phyloP scores from a whole-genome alignment of 2,888 invertebrate species.

The Cenopis cana region DNA sequence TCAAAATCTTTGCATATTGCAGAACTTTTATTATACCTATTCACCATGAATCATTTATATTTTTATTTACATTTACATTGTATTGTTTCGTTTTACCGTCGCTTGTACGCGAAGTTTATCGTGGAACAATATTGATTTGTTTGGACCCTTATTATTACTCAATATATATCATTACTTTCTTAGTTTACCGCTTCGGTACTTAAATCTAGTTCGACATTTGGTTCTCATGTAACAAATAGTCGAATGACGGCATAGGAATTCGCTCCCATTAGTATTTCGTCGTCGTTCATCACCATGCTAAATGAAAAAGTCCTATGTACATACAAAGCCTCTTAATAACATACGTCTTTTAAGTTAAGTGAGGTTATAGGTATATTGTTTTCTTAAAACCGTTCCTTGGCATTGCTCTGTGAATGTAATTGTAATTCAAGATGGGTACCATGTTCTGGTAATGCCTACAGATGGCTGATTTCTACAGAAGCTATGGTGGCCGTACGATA shows the following conservation, averaged over 20 bases:
- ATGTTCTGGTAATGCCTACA: constrained; percentile 65
- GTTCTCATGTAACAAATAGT: constrained; percentile 75
- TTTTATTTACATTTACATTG: background rate
- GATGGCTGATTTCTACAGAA: constrained; percentile 69
- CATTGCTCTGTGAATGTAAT: constrained; percentile 75
- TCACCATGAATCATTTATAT: constrained; percentile 3
- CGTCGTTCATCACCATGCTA: constrained; percentile 60
- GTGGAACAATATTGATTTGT: too few species aligned
- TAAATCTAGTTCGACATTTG: constrained; percentile 49
- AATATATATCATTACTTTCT: too few species aligned
- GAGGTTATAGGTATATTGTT: constrained; percentile 69
- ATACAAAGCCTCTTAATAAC: background rate
- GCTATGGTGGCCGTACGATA: constrained; percentile 53
- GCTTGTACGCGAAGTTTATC: too few species aligned
- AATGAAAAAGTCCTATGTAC: background rate
- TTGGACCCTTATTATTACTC: too few species aligned
- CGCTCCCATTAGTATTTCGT: constrained; percentile 70
- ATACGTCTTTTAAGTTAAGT: background rate
- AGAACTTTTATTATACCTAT: constrained; percentile 40
- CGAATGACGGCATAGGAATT: constrained; percentile 74
- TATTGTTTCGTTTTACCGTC: background rate
- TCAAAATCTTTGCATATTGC: constrained; percentile 56
- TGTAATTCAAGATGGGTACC: constrained; percentile 65
- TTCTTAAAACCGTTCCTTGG: constrained; percentile 82
- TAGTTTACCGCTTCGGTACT: background rate